Evolutionary conservation across 2,113 vertebrate genomes (phyloP), one percentile per base, ranked within the genome.

Genomic region (Sceloporus tristichus): DNA sequence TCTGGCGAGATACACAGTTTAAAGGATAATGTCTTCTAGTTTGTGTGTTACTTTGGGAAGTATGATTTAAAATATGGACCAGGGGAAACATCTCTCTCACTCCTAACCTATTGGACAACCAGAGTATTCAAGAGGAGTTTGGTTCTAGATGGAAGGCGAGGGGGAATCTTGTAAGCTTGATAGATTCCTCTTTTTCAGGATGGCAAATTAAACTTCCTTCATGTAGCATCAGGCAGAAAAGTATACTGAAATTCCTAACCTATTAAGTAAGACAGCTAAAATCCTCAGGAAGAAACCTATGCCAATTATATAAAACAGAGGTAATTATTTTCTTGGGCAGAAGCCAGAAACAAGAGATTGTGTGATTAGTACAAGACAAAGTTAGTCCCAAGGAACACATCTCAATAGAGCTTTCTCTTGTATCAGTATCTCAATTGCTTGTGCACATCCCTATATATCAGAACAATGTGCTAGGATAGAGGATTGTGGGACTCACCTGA

Each of bases 401-500:
- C 25, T 77, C 66, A 78, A 85, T 18, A 48, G 27, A 81, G 18
- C 4, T 59, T 48, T 62, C 53, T 65, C 68, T 71, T 79, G n/a
- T 11, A n/a, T 3, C 19, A 79, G 13, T 25, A 48, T 65, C 70
- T 9, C n/a, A 2, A 10, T 74, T 34, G n/a, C 3, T 8, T 10
- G 5, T 6, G 4, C 25, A 29, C n/a, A 40, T 65, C 59, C 42
- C 59, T n/a, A 42, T 2, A 74, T 16, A 3, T 25, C 29, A 8
- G 66, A 27, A 53, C 62, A 84, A 11, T 34, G 18, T 59, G 10
- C 65, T 9, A 27, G 54, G 18, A 42, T 18, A 48, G 9, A 42
- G 18, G 53, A n/a, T 9, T 8, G 1, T 1, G 18, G 0, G 56
- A 91, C 92, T 0, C 84, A 96, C 96, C 96, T 81, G 95, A 94